phyloP scores from a whole-genome alignment of 2,888 invertebrate genomes.

The Lasioglossum zephyrum region DNA sequence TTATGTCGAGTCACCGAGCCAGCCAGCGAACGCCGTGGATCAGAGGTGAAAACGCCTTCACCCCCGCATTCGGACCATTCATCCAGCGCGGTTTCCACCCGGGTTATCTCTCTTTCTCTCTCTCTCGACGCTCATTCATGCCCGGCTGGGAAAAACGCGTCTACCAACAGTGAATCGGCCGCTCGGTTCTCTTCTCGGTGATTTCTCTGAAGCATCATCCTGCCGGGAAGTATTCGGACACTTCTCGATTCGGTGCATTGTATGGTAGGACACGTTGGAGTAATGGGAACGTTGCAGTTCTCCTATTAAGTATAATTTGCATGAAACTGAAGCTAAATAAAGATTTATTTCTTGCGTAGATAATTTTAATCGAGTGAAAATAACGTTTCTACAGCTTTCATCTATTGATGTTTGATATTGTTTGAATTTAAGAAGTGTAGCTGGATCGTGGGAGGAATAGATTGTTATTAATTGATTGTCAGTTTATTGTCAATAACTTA shows the following conservation, averaged over 20 bases:
- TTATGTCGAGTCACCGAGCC: conserved; percentile 78
- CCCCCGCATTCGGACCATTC: conserved; percentile 64
- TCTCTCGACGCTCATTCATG: conserved; percentile 70
- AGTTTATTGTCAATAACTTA: no score
- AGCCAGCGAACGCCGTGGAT: conserved; percentile 32
- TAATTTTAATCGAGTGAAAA: no score
- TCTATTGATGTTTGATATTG: not conserved
- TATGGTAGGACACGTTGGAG: not conserved
- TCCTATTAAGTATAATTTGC: no score
- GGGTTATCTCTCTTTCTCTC: not conserved
- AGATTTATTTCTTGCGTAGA: no score
- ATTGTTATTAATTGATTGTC: no score
- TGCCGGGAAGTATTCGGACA: not conserved
- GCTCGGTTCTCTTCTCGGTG: not conserved
- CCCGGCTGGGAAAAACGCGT: conserved; percentile 53
- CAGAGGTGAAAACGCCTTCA: conserved; percentile 69
- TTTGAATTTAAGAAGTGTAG: no score
- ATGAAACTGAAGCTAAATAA: no score
- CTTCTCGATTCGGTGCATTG: not conserved
- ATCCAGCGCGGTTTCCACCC: conserved; percentile 66
- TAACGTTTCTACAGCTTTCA: no score
- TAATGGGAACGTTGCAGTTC: not conserved
- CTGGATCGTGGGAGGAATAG: no score
- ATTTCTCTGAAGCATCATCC: conserved; percentile 13
- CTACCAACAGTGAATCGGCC: conserved; percentile 28